Evolutionary conservation across 2,797 vertebrate species (phyloP).

Genomic region (Heteromormyrus szaboi): DNA sequence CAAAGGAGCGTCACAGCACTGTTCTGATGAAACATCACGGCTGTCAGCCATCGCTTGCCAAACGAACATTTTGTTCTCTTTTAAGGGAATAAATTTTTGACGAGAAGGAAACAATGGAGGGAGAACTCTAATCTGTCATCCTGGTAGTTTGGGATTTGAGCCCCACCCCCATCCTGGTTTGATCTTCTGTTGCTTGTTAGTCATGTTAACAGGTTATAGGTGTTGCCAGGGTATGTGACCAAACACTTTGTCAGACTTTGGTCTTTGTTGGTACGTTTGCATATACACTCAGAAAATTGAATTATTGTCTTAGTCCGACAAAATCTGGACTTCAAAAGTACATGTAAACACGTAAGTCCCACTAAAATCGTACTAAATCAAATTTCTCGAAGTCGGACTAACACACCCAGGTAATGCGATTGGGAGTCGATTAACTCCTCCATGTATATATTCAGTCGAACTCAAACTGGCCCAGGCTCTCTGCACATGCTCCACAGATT

Average conservation of each 20-base stretch:
- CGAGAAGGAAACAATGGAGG: background rate
- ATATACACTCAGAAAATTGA: background rate
- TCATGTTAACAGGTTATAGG: background rate
- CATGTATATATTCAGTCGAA: background rate
- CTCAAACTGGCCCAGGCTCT: background rate
- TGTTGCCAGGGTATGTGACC: background rate
- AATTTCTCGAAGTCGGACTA: background rate
- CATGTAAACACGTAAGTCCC: background rate
- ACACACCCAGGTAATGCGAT: background rate
- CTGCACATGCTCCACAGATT: background rate
- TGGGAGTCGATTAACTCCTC: background rate
- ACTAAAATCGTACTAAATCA: background rate
- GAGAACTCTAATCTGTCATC: background rate
- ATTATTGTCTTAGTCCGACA: background rate
- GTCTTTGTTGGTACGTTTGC: background rate
- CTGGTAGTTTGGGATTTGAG: background rate
- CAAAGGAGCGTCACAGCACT: background rate
- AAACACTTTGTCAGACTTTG: background rate
- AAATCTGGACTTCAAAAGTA: background rate
- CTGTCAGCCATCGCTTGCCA: conserved; percentile 6
- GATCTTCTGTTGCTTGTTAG: too few species aligned
- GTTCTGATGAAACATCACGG: background rate
- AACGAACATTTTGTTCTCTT: conserved; percentile 8
- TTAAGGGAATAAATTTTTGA: background rate
- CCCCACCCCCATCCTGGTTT: background rate